These are phyloP conservation scores for Mobula birostris DNA, from an alignment of 2,113 vertebrate species.

Conservation along the genomic window DNA sequence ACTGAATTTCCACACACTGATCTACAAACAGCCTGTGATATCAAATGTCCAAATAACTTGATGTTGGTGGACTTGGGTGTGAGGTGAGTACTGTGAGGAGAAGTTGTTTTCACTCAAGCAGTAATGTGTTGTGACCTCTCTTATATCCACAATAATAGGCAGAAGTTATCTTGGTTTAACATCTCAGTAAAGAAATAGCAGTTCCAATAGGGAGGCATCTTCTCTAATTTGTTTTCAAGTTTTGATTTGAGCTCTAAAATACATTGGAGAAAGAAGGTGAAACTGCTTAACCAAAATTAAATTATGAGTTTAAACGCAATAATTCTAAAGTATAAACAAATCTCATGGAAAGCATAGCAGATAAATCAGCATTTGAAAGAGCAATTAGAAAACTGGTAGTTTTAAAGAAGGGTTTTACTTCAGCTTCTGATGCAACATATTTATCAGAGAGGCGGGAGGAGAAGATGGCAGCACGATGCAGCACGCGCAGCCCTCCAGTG, in stretches of 20 bases:
- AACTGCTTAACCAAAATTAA: neutral
- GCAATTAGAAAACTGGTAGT: neutral
- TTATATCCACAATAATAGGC: neutral
- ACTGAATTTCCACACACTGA: neutral
- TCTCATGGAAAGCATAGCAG: neutral
- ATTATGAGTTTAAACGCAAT: neutral
- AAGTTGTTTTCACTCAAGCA: neutral
- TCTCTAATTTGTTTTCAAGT: neutral
- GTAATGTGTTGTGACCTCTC: neutral
- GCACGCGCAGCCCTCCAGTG: too few species aligned
- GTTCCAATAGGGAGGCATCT: neutral
- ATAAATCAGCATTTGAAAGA: neutral
- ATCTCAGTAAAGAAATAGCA: neutral
- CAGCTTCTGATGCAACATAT: neutral
- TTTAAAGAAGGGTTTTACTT: neutral
- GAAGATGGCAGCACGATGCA: too few species aligned
- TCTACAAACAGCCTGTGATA: neutral
- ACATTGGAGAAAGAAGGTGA: neutral
- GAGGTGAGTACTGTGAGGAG: neutral
- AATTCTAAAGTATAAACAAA: constrained; percentile 4
- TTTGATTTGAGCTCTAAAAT: neutral
- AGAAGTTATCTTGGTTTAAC: neutral
- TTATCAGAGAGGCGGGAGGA: neutral
- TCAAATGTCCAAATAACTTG: neutral
- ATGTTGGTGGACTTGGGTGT: neutral